phyloP scores from a whole-genome alignment of 2,797 vertebrate genomes.

The Melanotaenia pygmaea region DNA sequence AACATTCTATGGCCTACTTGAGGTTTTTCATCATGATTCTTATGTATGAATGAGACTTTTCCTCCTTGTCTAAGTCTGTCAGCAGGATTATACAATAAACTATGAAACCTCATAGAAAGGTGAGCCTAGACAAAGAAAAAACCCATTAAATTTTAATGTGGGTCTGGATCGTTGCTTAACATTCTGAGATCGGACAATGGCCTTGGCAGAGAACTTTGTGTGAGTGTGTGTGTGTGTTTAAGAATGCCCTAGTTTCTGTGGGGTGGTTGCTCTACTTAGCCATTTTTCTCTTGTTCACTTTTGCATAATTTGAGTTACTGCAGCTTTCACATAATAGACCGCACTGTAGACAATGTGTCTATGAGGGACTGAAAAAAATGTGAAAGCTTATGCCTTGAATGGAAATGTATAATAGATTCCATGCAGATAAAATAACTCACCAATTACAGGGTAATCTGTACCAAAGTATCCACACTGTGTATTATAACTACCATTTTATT shows the following conservation, averaged over 20 bases:
- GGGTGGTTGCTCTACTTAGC: background rate
- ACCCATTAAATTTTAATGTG: constrained; percentile 1
- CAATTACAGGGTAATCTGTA: background rate
- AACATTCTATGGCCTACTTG: background rate
- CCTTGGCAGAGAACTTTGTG: background rate
- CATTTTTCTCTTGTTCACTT: background rate
- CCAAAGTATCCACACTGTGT: background rate
- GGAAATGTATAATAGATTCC: background rate
- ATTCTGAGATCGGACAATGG: background rate
- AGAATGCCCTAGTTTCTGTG: background rate
- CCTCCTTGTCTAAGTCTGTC: background rate
- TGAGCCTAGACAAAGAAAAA: background rate
- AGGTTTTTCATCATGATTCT: background rate
- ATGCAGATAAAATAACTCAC: background rate
- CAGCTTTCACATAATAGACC: background rate
- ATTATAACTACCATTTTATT: background rate
- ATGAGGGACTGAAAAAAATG: background rate
- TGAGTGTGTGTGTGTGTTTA: too few species aligned
- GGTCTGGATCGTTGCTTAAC: background rate
- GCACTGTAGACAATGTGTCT: background rate
- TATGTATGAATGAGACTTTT: background rate
- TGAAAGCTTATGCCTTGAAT: background rate
- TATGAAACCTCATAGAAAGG: background rate
- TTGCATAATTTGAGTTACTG: background rate
- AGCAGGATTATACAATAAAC: background rate